Conservation (phyloP, 2,888 invertebrate genomes). For the Scrobipalpa costella region DNA sequence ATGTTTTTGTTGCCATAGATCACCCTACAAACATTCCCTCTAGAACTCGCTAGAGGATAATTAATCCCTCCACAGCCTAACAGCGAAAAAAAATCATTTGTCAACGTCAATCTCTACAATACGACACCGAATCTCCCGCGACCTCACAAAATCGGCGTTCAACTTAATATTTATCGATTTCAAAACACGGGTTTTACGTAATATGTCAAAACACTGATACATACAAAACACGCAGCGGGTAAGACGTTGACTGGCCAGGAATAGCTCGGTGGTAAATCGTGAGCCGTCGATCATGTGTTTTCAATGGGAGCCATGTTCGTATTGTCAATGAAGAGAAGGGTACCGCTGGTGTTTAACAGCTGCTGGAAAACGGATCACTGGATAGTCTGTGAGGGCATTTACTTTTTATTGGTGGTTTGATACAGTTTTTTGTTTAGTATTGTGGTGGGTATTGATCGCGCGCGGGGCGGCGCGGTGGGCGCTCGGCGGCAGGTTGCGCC, state of each 20-base stretch:
- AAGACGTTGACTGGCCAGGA: constrained; percentile 40
- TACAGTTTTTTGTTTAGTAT: constrained; percentile 38
- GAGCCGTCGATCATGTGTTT: constrained; percentile 65
- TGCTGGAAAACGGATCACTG: constrained; percentile 9
- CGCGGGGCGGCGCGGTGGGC: constrained; percentile 58
- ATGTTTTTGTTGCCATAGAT: constrained; percentile 28
- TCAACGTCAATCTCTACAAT: constrained; percentile 23
- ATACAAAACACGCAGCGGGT: constrained; percentile 33
- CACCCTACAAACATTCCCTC: constrained; percentile 7
- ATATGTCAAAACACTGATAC: constrained; percentile 41
- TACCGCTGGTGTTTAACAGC: constrained; percentile 36
- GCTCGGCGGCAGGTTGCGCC: constrained; percentile 72
- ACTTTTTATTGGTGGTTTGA: constrained; percentile 23
- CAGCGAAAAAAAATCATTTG: constrained; percentile 25
- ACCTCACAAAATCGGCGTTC: constrained; percentile 27
- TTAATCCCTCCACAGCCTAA: constrained; percentile 9
- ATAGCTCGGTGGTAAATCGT: constrained; percentile 50
- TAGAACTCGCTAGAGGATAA: neutral
- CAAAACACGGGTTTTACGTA: constrained; percentile 63
- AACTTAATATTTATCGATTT: constrained; percentile 66
- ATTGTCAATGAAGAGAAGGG: constrained; percentile 47
- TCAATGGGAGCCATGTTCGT: constrained; percentile 59
- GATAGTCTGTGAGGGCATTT: constrained; percentile 10
- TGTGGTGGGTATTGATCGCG: constrained; percentile 63
- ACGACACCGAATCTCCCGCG: constrained; percentile 1